These are phyloP conservation scores for Gymnocheta viridis DNA, from an alignment of 2,888 invertebrate species.

Conservation along the genomic window DNA sequence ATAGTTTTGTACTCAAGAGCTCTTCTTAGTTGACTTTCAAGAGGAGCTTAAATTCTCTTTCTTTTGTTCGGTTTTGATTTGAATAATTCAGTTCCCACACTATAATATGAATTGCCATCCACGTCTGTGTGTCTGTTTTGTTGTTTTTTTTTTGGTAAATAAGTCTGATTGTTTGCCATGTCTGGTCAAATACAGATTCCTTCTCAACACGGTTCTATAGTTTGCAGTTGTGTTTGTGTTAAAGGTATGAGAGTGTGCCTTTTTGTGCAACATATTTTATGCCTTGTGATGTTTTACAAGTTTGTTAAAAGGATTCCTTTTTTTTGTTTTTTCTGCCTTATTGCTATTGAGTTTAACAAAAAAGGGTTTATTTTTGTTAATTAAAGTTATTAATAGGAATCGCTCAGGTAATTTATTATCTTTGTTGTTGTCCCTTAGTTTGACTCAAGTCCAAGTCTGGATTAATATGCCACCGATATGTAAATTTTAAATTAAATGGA, in stretches of 20 bases:
- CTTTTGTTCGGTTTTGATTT: constrained; percentile 74
- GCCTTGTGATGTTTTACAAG: constrained; percentile 48
- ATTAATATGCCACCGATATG: constrained; percentile 56
- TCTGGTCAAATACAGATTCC: constrained; percentile 53
- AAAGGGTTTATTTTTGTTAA: constrained; percentile 74
- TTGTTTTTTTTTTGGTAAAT: neutral
- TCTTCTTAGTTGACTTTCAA: constrained; percentile 17
- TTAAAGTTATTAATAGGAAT: constrained; percentile 79
- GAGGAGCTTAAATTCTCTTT: constrained; percentile 36
- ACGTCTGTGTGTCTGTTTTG: constrained; percentile 55
- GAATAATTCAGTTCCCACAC: constrained; percentile 81
- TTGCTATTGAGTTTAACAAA: constrained; percentile 23
- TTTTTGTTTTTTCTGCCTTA: constrained; percentile 33
- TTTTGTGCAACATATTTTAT: constrained; percentile 56
- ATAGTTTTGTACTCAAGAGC: constrained; percentile 37
- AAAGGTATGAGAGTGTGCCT: constrained; percentile 28
- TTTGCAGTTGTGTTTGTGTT: constrained; percentile 8
- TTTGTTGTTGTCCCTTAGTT: constrained; percentile 3
- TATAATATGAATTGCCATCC: constrained; percentile 36
- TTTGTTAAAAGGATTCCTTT: constrained; percentile 59
- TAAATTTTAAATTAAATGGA: constrained; percentile 57
- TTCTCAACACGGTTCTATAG: neutral
- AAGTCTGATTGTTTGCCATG: constrained; percentile 26
- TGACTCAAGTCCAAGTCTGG: constrained; percentile 18
- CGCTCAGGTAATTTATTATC: constrained; percentile 69